Percentiles rank a stretch among this genome's conserved stretches.
phyloP scores from a whole-genome alignment of 2,797 vertebrate genomes.

The Odontamblyopus lacepedii region DNA sequence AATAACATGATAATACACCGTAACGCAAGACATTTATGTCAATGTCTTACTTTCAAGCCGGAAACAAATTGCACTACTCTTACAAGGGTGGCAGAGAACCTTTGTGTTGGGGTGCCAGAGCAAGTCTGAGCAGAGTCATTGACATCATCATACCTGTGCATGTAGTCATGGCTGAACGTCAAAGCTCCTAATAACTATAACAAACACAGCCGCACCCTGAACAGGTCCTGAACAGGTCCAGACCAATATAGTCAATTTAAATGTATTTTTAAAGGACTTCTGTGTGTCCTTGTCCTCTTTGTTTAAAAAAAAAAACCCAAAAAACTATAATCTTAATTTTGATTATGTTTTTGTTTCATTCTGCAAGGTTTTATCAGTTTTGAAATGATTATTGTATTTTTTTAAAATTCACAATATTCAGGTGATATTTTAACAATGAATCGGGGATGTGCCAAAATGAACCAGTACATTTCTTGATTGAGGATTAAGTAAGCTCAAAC shows the following conservation, averaged over 20 bases:
- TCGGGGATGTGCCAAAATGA: too few species aligned
- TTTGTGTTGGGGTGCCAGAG: not conserved
- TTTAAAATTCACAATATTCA: too few species aligned
- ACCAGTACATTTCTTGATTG: too few species aligned
- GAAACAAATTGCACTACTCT: not conserved
- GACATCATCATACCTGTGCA: constrained; percentile 3
- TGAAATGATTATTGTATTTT: too few species aligned
- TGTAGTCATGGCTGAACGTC: not conserved
- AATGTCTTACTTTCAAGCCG: not conserved
- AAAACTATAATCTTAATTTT: too few species aligned
- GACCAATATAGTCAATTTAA: not conserved
- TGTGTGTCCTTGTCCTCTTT: not conserved
- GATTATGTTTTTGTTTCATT: too few species aligned
- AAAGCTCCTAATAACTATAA: not conserved
- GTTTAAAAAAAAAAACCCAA: not conserved
- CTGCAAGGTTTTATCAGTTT: too few species aligned
- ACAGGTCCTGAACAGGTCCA: not conserved
- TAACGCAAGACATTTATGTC: not conserved
- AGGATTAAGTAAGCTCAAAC: too few species aligned
- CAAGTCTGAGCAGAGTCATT: not conserved
- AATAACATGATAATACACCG: not conserved
- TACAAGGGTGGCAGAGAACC: not conserved
- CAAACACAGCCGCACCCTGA: constrained; percentile 5
- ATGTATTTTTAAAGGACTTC: not conserved
- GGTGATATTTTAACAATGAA: too few species aligned